Percentiles rank a stretch among this genome's conserved stretches.
Evolutionary conservation across 2,113 vertebrate genomes (phyloP).

Genomic region (Catagonus wagneri): DNA sequence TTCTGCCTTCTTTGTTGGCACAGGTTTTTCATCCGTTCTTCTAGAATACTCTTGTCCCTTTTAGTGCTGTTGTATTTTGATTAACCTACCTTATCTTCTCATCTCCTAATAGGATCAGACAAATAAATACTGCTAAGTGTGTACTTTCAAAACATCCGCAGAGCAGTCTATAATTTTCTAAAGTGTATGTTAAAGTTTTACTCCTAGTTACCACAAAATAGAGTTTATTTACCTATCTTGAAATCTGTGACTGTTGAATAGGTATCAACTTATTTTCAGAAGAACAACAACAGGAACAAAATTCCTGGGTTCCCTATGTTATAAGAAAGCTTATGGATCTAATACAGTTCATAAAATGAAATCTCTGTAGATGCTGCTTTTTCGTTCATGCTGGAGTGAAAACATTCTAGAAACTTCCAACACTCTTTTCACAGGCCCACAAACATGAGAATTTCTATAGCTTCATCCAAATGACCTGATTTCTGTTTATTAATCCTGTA

Average conservation of each 20-base stretch:
- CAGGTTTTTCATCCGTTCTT: neutral
- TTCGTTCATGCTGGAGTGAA: neutral
- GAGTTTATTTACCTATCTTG: neutral
- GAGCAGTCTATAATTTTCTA: neutral
- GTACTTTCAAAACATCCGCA: neutral
- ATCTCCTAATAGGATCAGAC: neutral
- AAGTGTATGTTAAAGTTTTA: neutral
- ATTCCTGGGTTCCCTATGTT: neutral
- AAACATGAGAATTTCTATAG: neutral
- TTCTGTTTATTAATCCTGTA: neutral
- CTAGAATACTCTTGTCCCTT: neutral
- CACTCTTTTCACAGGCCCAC: neutral
- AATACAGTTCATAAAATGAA: neutral
- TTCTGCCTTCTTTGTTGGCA: neutral
- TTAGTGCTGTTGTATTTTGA: neutral
- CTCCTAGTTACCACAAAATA: neutral
- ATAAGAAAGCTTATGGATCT: neutral
- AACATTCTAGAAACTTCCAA: neutral
- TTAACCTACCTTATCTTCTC: neutral
- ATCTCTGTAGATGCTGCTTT: neutral
- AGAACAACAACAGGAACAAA: neutral
- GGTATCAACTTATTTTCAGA: neutral
- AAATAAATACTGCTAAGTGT: neutral
- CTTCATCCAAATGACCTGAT: too few relatives aligned
- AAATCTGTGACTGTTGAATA: neutral